Evolutionary conservation across 2,797 vertebrate genomes (phyloP).

Genomic region (Silurus aristotelis): DNA sequence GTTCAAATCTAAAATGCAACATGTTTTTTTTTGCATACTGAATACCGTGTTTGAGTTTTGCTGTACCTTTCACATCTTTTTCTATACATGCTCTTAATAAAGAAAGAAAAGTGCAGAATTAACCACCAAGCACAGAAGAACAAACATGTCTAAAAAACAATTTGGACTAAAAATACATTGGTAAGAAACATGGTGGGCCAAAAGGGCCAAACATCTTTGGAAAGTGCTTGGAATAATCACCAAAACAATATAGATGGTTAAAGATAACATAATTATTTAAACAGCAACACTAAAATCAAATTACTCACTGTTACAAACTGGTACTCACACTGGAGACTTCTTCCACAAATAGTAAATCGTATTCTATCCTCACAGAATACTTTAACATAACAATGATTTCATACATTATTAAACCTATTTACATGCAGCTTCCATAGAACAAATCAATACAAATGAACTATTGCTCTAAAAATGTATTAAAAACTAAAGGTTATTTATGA

Average conservation of each 20-base stretch:
- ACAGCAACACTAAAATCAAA: not conserved
- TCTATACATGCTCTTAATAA: not conserved
- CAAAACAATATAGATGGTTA: not conserved
- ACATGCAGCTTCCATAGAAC: not conserved
- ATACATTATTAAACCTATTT: not conserved
- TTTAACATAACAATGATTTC: not conserved
- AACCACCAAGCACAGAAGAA: not conserved
- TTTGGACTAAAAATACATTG: not conserved
- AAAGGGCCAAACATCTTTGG: not conserved
- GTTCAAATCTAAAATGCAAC: slow-evolving; percentile 45
- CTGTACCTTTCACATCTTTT: not conserved
- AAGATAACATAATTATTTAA: not conserved
- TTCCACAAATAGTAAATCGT: not conserved
- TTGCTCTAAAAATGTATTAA: not conserved
- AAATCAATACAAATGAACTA: not conserved
- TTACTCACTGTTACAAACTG: not conserved
- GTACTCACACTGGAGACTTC: not conserved
- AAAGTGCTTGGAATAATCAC: not conserved
- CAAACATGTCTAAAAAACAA: not conserved
- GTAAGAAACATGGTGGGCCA: not conserved
- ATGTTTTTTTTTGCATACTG: not conserved
- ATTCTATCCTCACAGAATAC: not conserved
- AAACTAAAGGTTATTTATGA: not conserved
- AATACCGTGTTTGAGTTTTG: not conserved
- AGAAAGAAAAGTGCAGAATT: not conserved